Evolutionary conservation across 2,797 vertebrate species (phyloP), one percentile per base, ranked within the genome.

Genomic region (Amblyraja radiata): DNA sequence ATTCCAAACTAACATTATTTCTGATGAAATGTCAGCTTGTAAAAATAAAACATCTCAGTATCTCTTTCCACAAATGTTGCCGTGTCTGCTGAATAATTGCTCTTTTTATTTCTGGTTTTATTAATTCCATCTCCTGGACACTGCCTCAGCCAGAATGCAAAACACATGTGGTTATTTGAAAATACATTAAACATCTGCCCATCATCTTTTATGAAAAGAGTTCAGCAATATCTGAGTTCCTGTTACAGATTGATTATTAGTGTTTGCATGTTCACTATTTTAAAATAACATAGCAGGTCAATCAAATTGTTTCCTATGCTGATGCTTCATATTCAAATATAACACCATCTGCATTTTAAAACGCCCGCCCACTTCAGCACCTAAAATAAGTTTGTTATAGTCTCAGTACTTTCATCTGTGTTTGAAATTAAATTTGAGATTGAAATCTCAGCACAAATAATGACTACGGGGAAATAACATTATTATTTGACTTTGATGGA

Each of bases 381-480:
- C n/a, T 65, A 23, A 68, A 88, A 28, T 21, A 88, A 68, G 84
- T 36, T 36, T 14, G 21, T 68, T 68, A 36, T 65, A 65, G 16
- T 21, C 61, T 88, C 28, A 88, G 63, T 21, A 6, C n/a, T 68
- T 88, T 88, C n/a, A 68, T 88, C 84, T 68, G 61, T 9, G 21
- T 65, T 68, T 88, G 84, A 88, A 88, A 65, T 65, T n/a, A 32
- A 88, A 88, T 32, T 32, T 88, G 32, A 36, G 84, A 23, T 65
- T 88, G 84, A 88, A 88, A 88, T 88, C 63, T 21, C 84, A 65
- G 65, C 61, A 36, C 84, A 88, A 23, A 84, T 88, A 65, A 88
- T 88, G n/a, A 88, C n/a, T 63, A 68, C 68, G 23, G 68, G 63
- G 32, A 88, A 36, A 32, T 32, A 68, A 32, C 84, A 88, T 88